These are phyloP conservation scores for Prionailurus bengalensis DNA, from an alignment of 2,113 vertebrate genomes.

Conservation along the genomic window DNA sequence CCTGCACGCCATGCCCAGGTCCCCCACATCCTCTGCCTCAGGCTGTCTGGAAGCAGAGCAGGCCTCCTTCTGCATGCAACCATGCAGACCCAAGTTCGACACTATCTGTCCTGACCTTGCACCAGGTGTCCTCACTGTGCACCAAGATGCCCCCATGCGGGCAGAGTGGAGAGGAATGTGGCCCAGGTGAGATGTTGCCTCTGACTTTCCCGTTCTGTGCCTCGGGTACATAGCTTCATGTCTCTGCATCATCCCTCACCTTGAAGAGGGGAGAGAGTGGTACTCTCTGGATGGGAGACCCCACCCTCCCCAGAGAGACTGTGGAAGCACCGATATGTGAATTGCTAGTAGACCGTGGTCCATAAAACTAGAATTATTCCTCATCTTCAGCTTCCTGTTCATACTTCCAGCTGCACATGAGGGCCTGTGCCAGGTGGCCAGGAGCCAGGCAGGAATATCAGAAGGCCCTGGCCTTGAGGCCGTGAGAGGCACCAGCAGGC, in stretches of 20 bases:
- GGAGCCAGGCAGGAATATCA: not conserved
- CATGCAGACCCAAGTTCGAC: not conserved
- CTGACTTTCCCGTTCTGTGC: not conserved
- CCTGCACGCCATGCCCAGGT: not conserved
- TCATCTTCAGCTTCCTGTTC: not conserved
- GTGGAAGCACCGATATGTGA: not conserved
- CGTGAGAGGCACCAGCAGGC: not conserved
- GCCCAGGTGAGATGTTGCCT: not conserved
- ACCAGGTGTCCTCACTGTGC: not conserved
- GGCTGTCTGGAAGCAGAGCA: not conserved
- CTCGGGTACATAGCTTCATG: not conserved
- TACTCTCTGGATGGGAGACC: not conserved
- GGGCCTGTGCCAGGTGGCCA: not conserved
- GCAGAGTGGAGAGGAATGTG: not conserved
- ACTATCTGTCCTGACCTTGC: not conserved
- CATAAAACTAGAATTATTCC: not conserved
- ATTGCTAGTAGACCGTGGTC: not conserved
- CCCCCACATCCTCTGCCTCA: not conserved
- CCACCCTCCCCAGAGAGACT: not conserved
- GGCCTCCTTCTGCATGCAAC: not conserved
- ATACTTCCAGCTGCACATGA: fast-evolving
- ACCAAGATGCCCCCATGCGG: not conserved
- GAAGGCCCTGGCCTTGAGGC: not conserved
- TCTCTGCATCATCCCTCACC: not conserved
- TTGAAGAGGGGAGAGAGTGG: not conserved